phyloP scores from a whole-genome alignment of 2,113 vertebrate genomes.

The Glaucomys volans region DNA sequence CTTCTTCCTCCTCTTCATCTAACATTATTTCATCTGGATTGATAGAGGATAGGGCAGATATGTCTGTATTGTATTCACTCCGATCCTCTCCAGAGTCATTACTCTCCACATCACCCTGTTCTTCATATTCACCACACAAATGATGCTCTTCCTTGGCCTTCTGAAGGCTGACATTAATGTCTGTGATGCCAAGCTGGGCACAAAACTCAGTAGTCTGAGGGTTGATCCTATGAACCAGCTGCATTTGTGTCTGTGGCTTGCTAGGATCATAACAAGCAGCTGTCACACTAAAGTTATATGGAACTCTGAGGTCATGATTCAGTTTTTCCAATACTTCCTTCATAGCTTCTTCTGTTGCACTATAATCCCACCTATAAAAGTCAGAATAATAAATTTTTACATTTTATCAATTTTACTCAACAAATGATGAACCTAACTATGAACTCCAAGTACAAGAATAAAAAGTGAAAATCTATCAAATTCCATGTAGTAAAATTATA shows the following conservation, averaged over 20 bases:
- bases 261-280: slow-evolving; percentile 90
- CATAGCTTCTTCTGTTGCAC: slow-evolving; percentile 91
- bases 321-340: slow-evolving; percentile 91
- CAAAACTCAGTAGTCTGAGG: slow-evolving; percentile 98
- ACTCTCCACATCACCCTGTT: slow-evolving; percentile 86
- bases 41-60: slow-evolving; percentile 91
- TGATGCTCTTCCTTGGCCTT: slow-evolving; percentile 84
- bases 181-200: slow-evolving; percentile 93
- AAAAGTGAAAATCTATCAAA: slow-evolving; percentile 52
- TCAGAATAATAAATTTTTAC: neutral
- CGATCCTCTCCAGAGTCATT: slow-evolving; percentile 91
- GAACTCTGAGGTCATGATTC: slow-evolving; percentile 91
- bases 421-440: slow-evolving; percentile 10
- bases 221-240: slow-evolving; percentile 90
- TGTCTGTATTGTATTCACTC: slow-evolving; percentile 94
- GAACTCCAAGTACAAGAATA: neutral
- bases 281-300: slow-evolving; percentile 94
- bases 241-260: slow-evolving; percentile 86
- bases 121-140: slow-evolving; percentile 80
- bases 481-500: slow-evolving; percentile 23
- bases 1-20: slow-evolving; percentile 93
- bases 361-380: slow-evolving; percentile 95
- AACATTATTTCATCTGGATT: slow-evolving; percentile 98
- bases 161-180: slow-evolving; percentile 91
- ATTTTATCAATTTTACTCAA: neutral